Evolutionary conservation across 2,888 invertebrate species (phyloP), one percentile per base, ranked within the genome.

Genomic region (Sminthurides aquaticus): DNA sequence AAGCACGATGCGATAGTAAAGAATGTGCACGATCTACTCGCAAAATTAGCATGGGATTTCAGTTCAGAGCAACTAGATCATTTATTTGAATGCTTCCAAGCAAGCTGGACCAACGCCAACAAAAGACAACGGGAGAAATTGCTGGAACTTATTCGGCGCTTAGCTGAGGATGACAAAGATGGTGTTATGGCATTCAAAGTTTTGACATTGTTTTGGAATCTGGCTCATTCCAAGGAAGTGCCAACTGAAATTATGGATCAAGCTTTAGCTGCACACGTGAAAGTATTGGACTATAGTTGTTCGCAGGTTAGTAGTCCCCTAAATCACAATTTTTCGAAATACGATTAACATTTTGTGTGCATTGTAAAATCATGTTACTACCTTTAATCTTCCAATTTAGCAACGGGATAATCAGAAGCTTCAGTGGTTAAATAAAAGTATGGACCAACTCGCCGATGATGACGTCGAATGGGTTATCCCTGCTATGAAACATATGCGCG

Each of bases 1-100:
- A 97, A 97, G 80, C 97, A 97, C 79, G 97, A 97, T 79, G 96
- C 96, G 8, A 98, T 98, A 75, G 97, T 97, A 8, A 97, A 94
- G 80, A 98, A 98, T 78, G 89, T 98, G 52, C 97, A 98, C 78
- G 97, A 97, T 78, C 81, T 98, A 71, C 80, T 98, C 66, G 95
- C 97, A 11, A 97, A 97, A 80, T 82, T 98, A 60, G 97, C 98
- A 0, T 97, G 96, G 96, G 97, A 97, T 79, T 97, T 98, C 79
- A 91, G 92, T 70, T 93, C 96, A 1, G 95, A 96, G 78, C 97
- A 98, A 79, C 82, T 98, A 59, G 97, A 97, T 78, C 95, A 97
- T 80, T 83, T 98, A 34, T 97, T 98, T 81, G 94, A 93, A 77
- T 95, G 96, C 80, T 97, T 75, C 49, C 76, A 82, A 80, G 78